Base-by-base conservation (phyloP, 2,888 invertebrate genomes). In the Danaus chrysippus region DNA sequence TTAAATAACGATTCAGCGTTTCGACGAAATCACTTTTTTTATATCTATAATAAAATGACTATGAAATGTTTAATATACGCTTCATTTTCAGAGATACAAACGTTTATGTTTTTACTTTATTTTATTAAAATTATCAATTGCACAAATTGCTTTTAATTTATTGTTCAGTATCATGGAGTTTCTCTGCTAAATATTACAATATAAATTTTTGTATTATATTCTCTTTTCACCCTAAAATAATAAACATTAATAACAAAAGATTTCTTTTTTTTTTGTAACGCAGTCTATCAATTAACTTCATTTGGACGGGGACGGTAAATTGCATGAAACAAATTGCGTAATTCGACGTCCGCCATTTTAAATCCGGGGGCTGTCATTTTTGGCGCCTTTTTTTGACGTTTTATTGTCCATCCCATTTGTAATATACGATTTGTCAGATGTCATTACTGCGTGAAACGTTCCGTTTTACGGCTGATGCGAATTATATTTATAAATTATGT, bases 301-400 rank as follows among this genome's bases (percentile, higher is more conserved):
- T 72, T 74, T 77, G 75, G 70, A 68, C 69, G 71, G 71, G 70
- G 73, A 69, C 72, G 75, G 74, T 77, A 74, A 78, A 79, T 73
- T 76, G 71, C 71, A 72, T 75, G 74, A 76, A 78, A 81, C 74
- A 76, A 79, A 81, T 74, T 74, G 76, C 76, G 73, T 73, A 76
- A 79, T 77, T 77, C 73, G 70, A 65, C 61, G 67, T 70, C 76
- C 71, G 77, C 80, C 82, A 82, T 82, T 82, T 83, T 83, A 76
- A 75, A 78, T 79, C 69, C 71, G 71, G 71, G 23, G 74, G 71
- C 76, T 81, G 79, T 82, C 80, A 83, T 73, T 81, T 83, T 78
- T 77, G 73, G 73, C 78, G 79, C 78, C 73, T 69, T 75, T 78
- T 23, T 78, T 76, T 79, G 79, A 75, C 71, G 73, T 76, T 73